phyloP scores from a whole-genome alignment of 1,140 invertebrate species.

The Pseudobourletiella spinata region DNA sequence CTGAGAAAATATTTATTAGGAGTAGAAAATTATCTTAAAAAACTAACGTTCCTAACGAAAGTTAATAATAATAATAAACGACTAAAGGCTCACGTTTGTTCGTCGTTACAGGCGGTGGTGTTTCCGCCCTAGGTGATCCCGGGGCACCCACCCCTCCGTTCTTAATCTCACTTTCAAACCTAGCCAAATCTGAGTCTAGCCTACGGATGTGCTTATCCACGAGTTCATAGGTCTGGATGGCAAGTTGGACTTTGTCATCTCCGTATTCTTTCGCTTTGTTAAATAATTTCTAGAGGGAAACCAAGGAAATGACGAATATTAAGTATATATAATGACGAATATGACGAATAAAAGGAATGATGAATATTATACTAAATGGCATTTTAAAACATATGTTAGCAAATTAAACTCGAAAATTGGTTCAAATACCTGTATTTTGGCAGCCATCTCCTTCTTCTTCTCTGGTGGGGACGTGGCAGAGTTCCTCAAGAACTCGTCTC shows the following conservation, averaged over 20 bases:
- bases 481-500: slow-evolving; percentile 70
- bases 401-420: too few relatives aligned
- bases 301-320: neutral
- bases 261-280: slow-evolving; percentile 88
- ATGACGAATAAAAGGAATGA: neutral
- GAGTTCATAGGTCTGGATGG: slow-evolving; percentile 96
- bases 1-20: slow-evolving; percentile 39
- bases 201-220: slow-evolving; percentile 97
- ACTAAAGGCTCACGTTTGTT: slow-evolving; percentile 11
- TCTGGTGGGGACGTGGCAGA: slow-evolving; percentile 55
- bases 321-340: neutral
- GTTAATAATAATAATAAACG: neutral
- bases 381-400: too few relatives aligned
- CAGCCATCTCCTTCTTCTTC: slow-evolving; percentile 70
- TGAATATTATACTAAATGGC: too few relatives aligned
- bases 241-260: slow-evolving; percentile 93
- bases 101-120: slow-evolving; percentile 40
- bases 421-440: slow-evolving; percentile 52
- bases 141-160: slow-evolving; percentile 43
- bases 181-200: slow-evolving; percentile 86
- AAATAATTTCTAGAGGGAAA: slow-evolving; percentile 59
- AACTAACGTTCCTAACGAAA: neutral
- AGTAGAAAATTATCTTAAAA: neutral
- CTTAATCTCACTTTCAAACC: slow-evolving; percentile 94
- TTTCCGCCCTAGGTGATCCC: slow-evolving; percentile 48